Evolutionary conservation across 2,113 vertebrate species (phyloP).

Genomic region (Nerophis ophidion): DNA sequence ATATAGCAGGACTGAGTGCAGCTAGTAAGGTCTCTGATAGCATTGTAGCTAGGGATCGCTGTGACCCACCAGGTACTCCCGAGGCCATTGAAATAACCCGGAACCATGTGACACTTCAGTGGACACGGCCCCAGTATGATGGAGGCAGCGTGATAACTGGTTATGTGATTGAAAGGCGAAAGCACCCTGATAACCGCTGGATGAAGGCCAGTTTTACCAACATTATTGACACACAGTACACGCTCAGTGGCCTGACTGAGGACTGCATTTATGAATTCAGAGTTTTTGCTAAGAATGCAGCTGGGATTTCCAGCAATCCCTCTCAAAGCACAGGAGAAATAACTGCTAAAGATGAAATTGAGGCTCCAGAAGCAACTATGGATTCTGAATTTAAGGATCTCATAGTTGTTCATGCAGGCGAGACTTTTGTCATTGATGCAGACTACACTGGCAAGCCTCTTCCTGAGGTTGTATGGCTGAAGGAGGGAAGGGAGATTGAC

Average conservation of each 20-base stretch:
- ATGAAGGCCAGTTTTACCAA: slow-evolving; percentile 98
- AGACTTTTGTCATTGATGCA: slow-evolving; percentile 89
- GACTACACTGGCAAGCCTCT: slow-evolving; percentile 92
- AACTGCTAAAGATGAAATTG: slow-evolving; percentile 96
- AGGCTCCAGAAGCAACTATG: slow-evolving; percentile 84
- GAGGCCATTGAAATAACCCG: slow-evolving; percentile 93
- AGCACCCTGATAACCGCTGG: slow-evolving; percentile 91
- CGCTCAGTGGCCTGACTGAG: slow-evolving; percentile 84
- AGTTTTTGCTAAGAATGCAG: slow-evolving; percentile 92
- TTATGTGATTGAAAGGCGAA: slow-evolving; percentile 89
- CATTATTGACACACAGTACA: slow-evolving; percentile 88
- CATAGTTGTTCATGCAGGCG: slow-evolving; percentile 85
- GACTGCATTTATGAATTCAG: slow-evolving; percentile 90
- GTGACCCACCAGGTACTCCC: slow-evolving; percentile 89
- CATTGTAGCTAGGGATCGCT: slow-evolving; percentile 90
- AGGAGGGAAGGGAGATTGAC: slow-evolving; percentile 94
- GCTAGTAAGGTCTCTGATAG: slow-evolving; percentile 87
- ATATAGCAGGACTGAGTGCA: slow-evolving; percentile 89
- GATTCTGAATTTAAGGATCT: slow-evolving; percentile 93
- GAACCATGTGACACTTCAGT: slow-evolving; percentile 84
- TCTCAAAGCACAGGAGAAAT: slow-evolving; percentile 92
- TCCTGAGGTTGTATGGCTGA: slow-evolving; percentile 87
- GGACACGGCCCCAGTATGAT: slow-evolving; percentile 92
- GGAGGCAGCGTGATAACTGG: slow-evolving; percentile 93
- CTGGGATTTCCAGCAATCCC: slow-evolving; percentile 83